Percentiles rank a stretch among this genome's conserved stretches.
These are phyloP conservation scores for Dermochelys coriacea DNA, from an alignment of 2,797 vertebrate genomes.

Conservation along the genomic window DNA sequence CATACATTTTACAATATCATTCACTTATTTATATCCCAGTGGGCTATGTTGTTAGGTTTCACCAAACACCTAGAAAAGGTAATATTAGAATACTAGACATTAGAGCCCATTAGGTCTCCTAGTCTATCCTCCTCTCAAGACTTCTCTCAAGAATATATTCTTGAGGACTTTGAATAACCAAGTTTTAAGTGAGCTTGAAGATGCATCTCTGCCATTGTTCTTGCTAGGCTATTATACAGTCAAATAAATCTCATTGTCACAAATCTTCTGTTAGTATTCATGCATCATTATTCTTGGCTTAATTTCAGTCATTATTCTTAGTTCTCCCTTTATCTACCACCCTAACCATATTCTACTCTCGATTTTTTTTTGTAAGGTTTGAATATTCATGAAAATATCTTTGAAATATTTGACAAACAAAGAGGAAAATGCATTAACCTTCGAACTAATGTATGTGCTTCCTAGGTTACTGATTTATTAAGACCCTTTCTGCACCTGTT, in stretches of 20 bases:
- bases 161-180: neutral
- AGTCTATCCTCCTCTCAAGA: neutral
- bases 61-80: neutral
- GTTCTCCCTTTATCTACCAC: neutral
- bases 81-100: neutral
- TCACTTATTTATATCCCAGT: neutral
- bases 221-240: neutral
- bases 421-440: slow-evolving; percentile 75
- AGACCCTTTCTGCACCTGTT: slow-evolving; percentile 76
- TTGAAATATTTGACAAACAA: slow-evolving; percentile 64
- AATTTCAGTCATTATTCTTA: slow-evolving; percentile 9
- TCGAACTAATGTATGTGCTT: slow-evolving; percentile 77
- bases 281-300: neutral
- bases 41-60: neutral
- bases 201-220: neutral
- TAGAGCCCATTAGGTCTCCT: neutral
- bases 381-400: slow-evolving; percentile 57
- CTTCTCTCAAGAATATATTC: neutral
- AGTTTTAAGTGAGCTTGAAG: neutral
- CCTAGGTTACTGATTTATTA: slow-evolving; percentile 77
- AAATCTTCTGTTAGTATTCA: neutral
- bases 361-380: neutral
- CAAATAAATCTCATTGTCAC: neutral
- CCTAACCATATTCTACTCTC: neutral
- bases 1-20: neutral